Percentiles rank a stretch among this genome's conserved stretches.
phyloP scores from a whole-genome alignment of 2,888 invertebrate species.

The Exocentrus adspersus region DNA sequence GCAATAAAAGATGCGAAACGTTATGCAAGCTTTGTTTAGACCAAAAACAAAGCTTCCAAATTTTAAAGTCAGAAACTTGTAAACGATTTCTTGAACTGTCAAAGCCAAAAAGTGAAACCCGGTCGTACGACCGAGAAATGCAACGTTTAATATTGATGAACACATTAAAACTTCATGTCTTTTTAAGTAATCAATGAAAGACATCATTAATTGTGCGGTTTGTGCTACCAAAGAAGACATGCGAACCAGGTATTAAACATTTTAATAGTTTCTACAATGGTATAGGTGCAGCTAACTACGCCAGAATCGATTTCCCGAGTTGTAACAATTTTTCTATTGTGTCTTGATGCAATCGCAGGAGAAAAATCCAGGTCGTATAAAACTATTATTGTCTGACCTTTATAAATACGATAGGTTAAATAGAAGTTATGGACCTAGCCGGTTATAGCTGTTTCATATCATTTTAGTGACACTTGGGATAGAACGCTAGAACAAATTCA shows the following conservation, averaged over 20 bases:
- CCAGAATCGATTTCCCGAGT: no score
- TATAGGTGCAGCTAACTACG: no score
- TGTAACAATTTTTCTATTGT: neutral
- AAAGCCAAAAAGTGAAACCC: neutral
- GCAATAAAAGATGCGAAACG: no score
- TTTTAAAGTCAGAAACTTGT: no score
- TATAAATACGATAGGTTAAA: slow-evolving; percentile 20
- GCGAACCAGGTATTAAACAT: neutral
- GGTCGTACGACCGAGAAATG: neutral
- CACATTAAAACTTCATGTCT: no score
- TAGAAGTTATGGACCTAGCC: neutral
- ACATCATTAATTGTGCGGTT: neutral
- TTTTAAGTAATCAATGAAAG: neutral
- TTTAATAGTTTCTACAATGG: no score
- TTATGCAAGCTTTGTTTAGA: no score
- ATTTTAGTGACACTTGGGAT: slow-evolving; percentile 11
- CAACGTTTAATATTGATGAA: neutral
- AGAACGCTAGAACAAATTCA: slow-evolving; percentile 12
- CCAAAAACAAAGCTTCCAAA: no score
- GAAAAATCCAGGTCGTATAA: slow-evolving; percentile 18
- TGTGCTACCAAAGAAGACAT: neutral
- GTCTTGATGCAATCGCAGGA: neutral
- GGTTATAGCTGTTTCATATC: slow-evolving; percentile 6
- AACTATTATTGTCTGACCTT: slow-evolving; percentile 18
- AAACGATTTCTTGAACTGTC: no score